phyloP scores from a whole-genome alignment of 2,113 vertebrate species.

The Vulpes ferrilata region DNA sequence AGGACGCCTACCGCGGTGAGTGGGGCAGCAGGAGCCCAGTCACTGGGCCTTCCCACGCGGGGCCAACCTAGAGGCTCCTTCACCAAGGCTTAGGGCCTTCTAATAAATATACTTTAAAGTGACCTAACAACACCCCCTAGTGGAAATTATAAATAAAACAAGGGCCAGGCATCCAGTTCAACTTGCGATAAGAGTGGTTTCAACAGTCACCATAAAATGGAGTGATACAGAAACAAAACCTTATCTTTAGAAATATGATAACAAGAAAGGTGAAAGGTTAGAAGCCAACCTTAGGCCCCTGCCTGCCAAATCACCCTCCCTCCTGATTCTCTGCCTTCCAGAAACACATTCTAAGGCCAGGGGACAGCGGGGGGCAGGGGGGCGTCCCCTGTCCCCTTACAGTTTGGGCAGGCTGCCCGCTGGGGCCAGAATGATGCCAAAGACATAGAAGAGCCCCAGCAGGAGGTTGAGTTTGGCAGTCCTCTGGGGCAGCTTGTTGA shows the following conservation, averaged over 20 bases:
- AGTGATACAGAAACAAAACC: not conserved
- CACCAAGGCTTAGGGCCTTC: not conserved
- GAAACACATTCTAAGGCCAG: fast-evolving
- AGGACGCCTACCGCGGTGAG: not conserved
- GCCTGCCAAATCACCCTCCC: not conserved
- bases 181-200: not conserved
- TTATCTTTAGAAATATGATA: not conserved
- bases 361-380: not conserved
- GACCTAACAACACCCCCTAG: constrained; percentile 75
- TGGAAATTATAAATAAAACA: constrained; percentile 70
- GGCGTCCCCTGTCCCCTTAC: constrained; percentile 69
- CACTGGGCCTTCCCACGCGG: not conserved
- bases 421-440: constrained; percentile 94
- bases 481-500: constrained; percentile 95
- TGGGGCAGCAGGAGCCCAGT: fast-evolving
- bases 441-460: constrained; percentile 97
- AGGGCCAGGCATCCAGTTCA: not conserved
- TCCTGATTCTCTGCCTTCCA: not conserved
- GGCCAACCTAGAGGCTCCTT: not conserved
- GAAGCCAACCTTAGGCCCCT: not conserved
- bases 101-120: not conserved
- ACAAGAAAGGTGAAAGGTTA: not conserved
- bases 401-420: constrained; percentile 93
- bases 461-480: constrained; percentile 98
- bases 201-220: not conserved